Evolutionary conservation across 2,888 invertebrate genomes (phyloP).

Genomic region (Coenonympha arcania): DNA sequence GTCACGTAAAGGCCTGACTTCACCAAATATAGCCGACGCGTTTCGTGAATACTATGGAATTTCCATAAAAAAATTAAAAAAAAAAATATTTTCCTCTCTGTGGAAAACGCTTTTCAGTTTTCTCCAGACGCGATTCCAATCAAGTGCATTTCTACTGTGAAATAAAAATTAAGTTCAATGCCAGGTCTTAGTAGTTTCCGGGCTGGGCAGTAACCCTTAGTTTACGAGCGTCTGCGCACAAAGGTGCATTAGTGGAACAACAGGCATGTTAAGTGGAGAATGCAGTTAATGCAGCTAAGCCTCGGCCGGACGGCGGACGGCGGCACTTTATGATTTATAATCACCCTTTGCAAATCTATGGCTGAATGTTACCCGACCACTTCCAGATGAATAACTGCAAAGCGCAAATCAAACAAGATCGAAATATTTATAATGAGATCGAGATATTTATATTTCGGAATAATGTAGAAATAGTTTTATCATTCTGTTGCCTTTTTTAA

Average conservation of each 20-base stretch:
- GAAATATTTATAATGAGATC: background rate
- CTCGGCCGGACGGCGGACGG: conserved; percentile 36
- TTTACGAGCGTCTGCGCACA: conserved; percentile 40
- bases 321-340: conserved; percentile 59
- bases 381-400: conserved; percentile 25
- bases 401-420: background rate
- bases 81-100: too few species aligned
- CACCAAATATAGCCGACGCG: too few species aligned
- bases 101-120: too few species aligned
- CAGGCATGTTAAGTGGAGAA: conserved; percentile 47
- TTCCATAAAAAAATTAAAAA: too few species aligned
- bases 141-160: too few species aligned
- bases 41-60: too few species aligned
- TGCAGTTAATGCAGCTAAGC: conserved; percentile 32
- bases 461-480: too few species aligned
- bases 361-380: conserved; percentile 41
- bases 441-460: too few species aligned
- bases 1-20: too few species aligned
- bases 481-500: too few species aligned
- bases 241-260: conserved; percentile 59
- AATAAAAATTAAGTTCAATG: conserved; percentile 24
- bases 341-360: conserved; percentile 60
- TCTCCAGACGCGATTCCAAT: too few species aligned
- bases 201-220: conserved; percentile 31
- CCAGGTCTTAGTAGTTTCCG: conserved; percentile 28